A percentile compares a stretch with the other conserved stretches of the same genome.
Evolutionary conservation across 2,888 invertebrate species (phyloP).

Genomic region (Acanthosepion lycidas): DNA sequence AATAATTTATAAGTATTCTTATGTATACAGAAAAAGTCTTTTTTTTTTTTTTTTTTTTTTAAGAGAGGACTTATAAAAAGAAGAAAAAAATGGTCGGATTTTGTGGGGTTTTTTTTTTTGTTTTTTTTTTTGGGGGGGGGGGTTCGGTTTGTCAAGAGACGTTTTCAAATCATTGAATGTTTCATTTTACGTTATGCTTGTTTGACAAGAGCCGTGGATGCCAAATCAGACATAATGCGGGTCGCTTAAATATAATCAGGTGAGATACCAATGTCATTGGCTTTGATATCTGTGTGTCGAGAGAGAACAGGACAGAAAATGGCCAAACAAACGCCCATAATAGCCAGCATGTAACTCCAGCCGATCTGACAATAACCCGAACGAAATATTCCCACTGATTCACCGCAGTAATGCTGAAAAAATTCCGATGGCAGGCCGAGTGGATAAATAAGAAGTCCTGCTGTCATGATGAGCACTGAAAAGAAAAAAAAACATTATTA

Average conservation of each 20-base stretch:
- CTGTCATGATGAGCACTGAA: constrained; percentile 74
- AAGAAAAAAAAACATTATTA: constrained; percentile 54
- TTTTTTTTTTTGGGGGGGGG: too few relatives aligned
- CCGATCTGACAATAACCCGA: constrained; percentile 74
- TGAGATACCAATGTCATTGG: constrained; percentile 44
- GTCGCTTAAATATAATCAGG: not conserved
- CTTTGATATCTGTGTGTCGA: constrained; percentile 57
- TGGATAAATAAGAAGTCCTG: constrained; percentile 75
- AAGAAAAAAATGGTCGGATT: too few relatives aligned
- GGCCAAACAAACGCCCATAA: constrained; percentile 74
- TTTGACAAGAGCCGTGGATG: too few relatives aligned
- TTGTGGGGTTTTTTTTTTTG: too few relatives aligned
- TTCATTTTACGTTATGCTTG: too few relatives aligned
- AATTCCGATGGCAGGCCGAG: constrained; percentile 75
- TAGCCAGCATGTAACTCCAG: constrained; percentile 75
- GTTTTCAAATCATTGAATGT: too few relatives aligned
- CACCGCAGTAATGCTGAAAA: constrained; percentile 73
- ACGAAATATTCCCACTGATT: constrained; percentile 64
- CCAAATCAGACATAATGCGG: too few relatives aligned
- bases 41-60: too few relatives aligned
- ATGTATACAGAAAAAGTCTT: too few relatives aligned
- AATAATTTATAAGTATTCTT: too few relatives aligned
- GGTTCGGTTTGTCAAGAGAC: too few relatives aligned
- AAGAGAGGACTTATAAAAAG: too few relatives aligned
- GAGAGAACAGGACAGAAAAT: constrained; percentile 75